Evolutionary conservation across 2,797 vertebrate genomes (phyloP), one percentile per base, ranked within the genome.

Genomic region (Thripadectes ignobilis): DNA sequence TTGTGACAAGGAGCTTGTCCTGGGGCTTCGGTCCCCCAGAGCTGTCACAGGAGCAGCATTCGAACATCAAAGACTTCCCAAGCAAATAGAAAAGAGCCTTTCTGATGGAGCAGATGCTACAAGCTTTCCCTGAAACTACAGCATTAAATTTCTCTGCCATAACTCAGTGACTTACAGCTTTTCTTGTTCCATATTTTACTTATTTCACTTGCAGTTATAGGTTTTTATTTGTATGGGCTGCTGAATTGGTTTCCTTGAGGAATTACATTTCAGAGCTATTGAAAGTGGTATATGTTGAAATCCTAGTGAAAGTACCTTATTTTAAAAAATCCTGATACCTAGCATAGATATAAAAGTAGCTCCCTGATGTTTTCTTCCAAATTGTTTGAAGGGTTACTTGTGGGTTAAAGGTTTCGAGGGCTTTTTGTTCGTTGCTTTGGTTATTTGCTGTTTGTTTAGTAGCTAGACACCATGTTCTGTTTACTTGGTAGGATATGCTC

Each of bases 1-100:
- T 93, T 14, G 1, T 58, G 83, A 65, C 62, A 74, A 57, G 92
- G 57, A 92, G 78, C 65, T 92, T 88, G 61, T 94, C 82, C 46
- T 58, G 78, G 77, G 88, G 69, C 69, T 84, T 12, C 6, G 0
- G 5, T 89, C 32, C 52, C 59, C 51, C 61, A 61, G 93, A 88
- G 77, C 67, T 89, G 48, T 91, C 67, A n/a, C 63, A 58, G 12
- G 2, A 90, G 12, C 63, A 59, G 11, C 52, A 13, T 39, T 79
- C 1, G 0, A 48, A 82, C 87, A 89, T 95, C 83, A 93, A 92
- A 91, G 72, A 20, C 54, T 84, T 68, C 0, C 7, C 34, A 34
- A 74, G 87, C 61, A 77, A 89, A 41, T 24, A 79, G 57, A 55
- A 80, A 80, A 85, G 39, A 91, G 32, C 10, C 19, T 78, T 88